A percentile compares a stretch with the other conserved stretches of the same genome.
Evolutionary conservation across 2,888 invertebrate genomes (phyloP).

Genomic region (Pharmacophagus antenor): DNA sequence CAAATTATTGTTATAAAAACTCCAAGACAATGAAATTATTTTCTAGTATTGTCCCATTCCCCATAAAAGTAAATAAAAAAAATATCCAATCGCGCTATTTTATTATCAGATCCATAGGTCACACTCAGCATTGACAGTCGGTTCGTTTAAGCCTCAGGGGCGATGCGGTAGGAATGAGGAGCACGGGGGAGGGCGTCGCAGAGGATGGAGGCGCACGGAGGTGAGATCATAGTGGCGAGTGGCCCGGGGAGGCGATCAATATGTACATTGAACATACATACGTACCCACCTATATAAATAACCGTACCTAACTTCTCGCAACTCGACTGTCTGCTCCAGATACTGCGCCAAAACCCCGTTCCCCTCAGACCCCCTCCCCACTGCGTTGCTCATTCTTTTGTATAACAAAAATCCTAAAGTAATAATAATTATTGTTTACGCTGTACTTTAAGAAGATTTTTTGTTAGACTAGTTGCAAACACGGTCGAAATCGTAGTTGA

Average conservation of each 20-base stretch:
- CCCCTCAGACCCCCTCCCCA: constrained; percentile 52
- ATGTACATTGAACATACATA: constrained; percentile 80
- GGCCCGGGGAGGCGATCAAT: constrained; percentile 80
- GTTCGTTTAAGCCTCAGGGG: constrained; percentile 66
- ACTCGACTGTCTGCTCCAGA: constrained; percentile 78
- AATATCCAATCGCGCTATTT: constrained; percentile 12
- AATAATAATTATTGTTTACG: constrained; percentile 19
- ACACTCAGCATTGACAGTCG: constrained; percentile 42
- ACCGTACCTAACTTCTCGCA: constrained; percentile 77
- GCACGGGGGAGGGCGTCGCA: constrained; percentile 58
- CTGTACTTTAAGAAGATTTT: neutral
- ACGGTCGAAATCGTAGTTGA: neutral
- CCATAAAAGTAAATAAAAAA: neutral
- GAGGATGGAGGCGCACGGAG: constrained; percentile 80
- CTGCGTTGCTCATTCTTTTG: constrained; percentile 54
- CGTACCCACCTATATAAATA: constrained; percentile 74
- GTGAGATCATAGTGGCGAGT: constrained; percentile 81
- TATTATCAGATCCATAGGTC: constrained; percentile 33
- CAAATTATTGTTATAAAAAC: no score
- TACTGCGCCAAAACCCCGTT: constrained; percentile 77
- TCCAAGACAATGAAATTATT: no score
- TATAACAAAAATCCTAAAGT: constrained; percentile 32
- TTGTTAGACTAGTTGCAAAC: neutral
- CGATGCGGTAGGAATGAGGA: constrained; percentile 59
- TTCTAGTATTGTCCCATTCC: neutral